Conservation (phyloP, 2,888 invertebrate species). For the Iphiclides podalirius region DNA sequence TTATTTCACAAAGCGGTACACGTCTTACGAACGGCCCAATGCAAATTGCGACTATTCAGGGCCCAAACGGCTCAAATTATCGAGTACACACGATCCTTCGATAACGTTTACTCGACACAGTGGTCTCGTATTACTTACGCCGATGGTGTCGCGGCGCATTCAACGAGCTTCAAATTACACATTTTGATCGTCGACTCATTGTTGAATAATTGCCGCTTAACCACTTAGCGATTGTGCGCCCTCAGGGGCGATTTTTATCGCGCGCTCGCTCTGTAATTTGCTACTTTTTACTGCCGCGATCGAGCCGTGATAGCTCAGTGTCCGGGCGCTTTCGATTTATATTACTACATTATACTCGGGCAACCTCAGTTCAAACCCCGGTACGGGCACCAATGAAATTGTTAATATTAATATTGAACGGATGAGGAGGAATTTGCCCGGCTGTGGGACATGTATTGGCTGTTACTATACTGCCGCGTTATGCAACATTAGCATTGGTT, state of each 20-base stretch:
- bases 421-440: too few species aligned
- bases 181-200: conserved; percentile 4
- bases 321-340: too few species aligned
- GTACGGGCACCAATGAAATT: too few species aligned
- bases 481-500: too few species aligned
- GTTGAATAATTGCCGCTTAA: conserved; percentile 42
- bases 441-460: too few species aligned
- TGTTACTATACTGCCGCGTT: too few species aligned
- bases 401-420: too few species aligned
- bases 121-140: conserved; percentile 10
- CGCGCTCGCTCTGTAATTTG: not conserved
- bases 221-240: conserved; percentile 38
- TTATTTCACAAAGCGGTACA: too few species aligned
- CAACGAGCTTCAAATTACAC: conserved; percentile 19
- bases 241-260: conserved; percentile 32
- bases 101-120: conserved; percentile 1
- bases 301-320: too few species aligned
- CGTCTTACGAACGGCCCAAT: too few species aligned
- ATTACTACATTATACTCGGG: too few species aligned
- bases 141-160: not conserved
- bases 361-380: too few species aligned
- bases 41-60: conserved; percentile 1
- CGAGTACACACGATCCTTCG: not conserved
- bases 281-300: not conserved
- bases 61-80: conserved; percentile 4